Evolutionary conservation across 2,888 invertebrate genomes (phyloP), one percentile per base, ranked within the genome.

Genomic region (Aspidiotus destructor): DNA sequence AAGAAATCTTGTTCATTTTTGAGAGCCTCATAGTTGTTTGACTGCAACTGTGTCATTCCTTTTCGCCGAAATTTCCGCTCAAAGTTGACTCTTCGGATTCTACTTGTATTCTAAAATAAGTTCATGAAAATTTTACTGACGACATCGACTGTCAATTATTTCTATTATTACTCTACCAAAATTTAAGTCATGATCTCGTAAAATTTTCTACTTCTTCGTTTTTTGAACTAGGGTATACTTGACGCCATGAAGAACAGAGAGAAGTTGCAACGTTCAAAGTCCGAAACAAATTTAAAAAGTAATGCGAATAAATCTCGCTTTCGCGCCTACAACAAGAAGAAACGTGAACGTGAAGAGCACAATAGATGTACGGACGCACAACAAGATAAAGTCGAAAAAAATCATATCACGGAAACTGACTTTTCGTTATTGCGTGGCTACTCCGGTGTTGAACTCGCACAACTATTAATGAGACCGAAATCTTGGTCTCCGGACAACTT

Each of bases 221-320:
- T 70, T 62, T 70, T 72, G 8, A 13, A 6, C 89, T 28, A 94
- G 79, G 97, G 93, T 70, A 96, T 96, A 76, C 81, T 98, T 73
- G 92, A 92, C 76, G 98, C 98, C 13, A 95, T 94, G 88, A 92
- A 93, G 78, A 94, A 95, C 76, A 88, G 92, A 75, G 92, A 94
- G 76, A 92, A 89, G 78, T 80, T 93, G 73, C 95, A 92, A 80
- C 83, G 94, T 72, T 92, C 93, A 69, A 93, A 94, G 80, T 95
- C 94, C 70, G 93, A 93, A 78, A 93, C 92, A 61, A 92, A 92
- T 78, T 78, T 92, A 68, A 90, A 91, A 78, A 84, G 70, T 17
- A 73, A 72, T 55, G 2, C 60, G 61, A 15, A 64, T 42, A 65
- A 65, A 53, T n/a, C 57, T 52, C 57, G 60, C 48, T 61, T 41